Percentiles rank a stretch among this genome's conserved stretches.
Conservation (phyloP, 2,797 vertebrate genomes). For the Loris lydekkerianus region DNA sequence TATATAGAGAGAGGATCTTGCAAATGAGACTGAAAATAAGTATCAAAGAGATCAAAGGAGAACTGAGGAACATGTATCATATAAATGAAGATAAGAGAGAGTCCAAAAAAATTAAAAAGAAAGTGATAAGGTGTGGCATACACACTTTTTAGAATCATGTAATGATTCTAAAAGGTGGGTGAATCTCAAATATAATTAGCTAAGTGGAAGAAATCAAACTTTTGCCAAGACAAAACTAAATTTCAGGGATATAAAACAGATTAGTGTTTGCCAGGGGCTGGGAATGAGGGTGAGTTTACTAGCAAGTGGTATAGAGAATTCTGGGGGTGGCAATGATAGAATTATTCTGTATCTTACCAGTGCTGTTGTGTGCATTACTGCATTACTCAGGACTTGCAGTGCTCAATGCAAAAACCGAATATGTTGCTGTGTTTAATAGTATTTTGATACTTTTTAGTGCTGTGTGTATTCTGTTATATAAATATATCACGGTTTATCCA, state of each 20-base stretch:
- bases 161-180: neutral
- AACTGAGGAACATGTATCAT: neutral
- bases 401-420: neutral
- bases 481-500: neutral
- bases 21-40: neutral
- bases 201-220: neutral
- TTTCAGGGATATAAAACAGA: neutral
- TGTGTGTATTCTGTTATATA: neutral
- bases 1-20: neutral
- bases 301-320: neutral
- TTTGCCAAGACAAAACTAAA: neutral
- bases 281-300: neutral
- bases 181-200: neutral
- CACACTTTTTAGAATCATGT: neutral
- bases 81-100: neutral
- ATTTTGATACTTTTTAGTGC: neutral
- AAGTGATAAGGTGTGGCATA: neutral
- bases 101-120: neutral
- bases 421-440: neutral
- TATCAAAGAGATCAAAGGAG: neutral
- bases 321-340: neutral
- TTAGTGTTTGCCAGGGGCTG: neutral
- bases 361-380: neutral
- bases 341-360: neutral
- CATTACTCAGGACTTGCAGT: neutral